Conservation (phyloP, 1,140 invertebrate species). For the Riptortus pedestris region DNA sequence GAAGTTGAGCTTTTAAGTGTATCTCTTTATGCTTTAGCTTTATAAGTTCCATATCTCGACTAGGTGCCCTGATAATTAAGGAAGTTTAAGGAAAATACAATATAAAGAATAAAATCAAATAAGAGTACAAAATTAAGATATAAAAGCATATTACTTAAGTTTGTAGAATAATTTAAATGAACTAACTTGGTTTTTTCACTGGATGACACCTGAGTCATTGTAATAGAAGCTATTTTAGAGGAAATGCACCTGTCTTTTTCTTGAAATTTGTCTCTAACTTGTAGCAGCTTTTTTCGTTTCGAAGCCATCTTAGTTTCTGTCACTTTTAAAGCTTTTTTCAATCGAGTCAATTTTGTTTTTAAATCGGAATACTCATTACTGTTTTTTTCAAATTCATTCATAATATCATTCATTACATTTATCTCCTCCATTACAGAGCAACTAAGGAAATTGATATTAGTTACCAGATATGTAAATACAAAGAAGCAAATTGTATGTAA, state of each 20-base stretch:
- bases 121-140: background rate
- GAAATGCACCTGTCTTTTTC: slow-evolving; percentile 18
- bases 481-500: no score
- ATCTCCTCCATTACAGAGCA: slow-evolving; percentile 12
- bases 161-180: background rate
- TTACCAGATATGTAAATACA: no score
- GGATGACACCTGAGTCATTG: background rate
- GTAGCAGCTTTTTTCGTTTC: slow-evolving; percentile 5
- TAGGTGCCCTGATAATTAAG: slow-evolving; percentile 1
- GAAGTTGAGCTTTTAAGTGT: slow-evolving; percentile 9
- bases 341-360: background rate
- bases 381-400: slow-evolving; percentile 12
- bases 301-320: slow-evolving; percentile 9
- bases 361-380: background rate
- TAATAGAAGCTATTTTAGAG: slow-evolving; percentile 9
- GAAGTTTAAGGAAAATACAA: background rate
- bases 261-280: slow-evolving; percentile 17
- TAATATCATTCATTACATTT: slow-evolving; percentile 13
- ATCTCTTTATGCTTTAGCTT: slow-evolving; percentile 20
- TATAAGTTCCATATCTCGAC: slow-evolving; percentile 16
- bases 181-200: slow-evolving; percentile 20
- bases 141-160: background rate
- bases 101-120: background rate
- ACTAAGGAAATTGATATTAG: slow-evolving; percentile 1
- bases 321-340: background rate